A percentile compares a stretch with the other conserved stretches of the same genome.
Conservation (phyloP, 92 coral and sea anemone species). For the Epizoanthus scotinus region DNA sequence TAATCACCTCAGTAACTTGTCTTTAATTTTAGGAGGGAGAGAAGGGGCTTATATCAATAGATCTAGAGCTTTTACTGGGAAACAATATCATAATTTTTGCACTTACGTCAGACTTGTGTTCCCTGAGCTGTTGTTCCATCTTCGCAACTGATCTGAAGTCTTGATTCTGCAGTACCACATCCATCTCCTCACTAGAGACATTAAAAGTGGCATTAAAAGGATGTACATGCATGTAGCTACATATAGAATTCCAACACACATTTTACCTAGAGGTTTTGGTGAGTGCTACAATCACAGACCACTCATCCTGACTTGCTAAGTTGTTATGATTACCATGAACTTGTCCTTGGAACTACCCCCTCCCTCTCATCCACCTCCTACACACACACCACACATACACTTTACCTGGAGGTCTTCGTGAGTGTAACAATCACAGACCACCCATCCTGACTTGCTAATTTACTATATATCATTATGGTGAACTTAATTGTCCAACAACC, state of each 20-base stretch:
- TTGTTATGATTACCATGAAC: no score
- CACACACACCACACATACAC: neutral
- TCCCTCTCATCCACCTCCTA: no score
- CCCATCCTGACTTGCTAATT: constrained; percentile 43
- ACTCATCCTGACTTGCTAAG: constrained; percentile 39
- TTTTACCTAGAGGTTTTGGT: constrained; percentile 83
- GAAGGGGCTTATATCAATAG: no score
- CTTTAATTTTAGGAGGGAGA: no score
- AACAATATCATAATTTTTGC: neutral
- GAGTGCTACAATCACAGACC: constrained; percentile 72
- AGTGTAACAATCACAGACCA: constrained; percentile 71
- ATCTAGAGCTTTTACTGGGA: no score
- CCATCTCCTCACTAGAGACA: constrained; percentile 86
- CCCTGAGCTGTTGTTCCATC: constrained; percentile 78
- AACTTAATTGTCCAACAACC: no score
- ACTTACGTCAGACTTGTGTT: constrained; percentile 87
- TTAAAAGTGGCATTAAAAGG: neutral
- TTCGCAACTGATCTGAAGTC: constrained; percentile 80
- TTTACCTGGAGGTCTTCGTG: constrained; percentile 83
- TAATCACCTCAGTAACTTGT: no score
- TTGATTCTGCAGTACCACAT: constrained; percentile 87
- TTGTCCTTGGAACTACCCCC: no score
- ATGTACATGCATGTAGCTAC: neutral
- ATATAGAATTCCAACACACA: neutral
- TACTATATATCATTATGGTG: no score